Conservation (phyloP, 2,797 vertebrate genomes). For the Clarias laeviceps region DNA sequence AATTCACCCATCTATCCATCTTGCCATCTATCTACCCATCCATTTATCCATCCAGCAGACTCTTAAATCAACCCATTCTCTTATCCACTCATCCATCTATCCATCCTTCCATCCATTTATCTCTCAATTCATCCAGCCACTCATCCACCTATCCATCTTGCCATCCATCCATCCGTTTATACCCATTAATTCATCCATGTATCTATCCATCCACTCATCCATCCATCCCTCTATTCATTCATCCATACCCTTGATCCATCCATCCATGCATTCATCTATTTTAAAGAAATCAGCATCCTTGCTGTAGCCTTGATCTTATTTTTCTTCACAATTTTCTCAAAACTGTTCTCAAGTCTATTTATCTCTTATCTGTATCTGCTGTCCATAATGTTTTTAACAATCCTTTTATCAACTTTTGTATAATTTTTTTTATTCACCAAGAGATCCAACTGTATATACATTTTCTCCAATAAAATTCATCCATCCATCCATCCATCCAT, state of each 20-base stretch:
- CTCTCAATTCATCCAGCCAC: not conserved
- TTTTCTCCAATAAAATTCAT: not conserved
- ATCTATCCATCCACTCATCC: conserved; percentile 6
- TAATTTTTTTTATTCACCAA: not conserved
- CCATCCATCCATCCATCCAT: not conserved
- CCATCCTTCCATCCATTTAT: conserved; percentile 24
- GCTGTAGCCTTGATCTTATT: not conserved
- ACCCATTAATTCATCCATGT: conserved; percentile 11
- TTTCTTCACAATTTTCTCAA: not conserved
- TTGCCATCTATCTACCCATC: not conserved
- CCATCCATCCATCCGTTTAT: no score
- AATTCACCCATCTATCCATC: conserved; percentile 15
- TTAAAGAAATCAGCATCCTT: not conserved
- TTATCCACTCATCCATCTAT: conserved; percentile 16
- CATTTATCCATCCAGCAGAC: not conserved
- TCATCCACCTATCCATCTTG: not conserved
- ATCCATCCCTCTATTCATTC: not conserved
- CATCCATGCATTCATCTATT: not conserved
- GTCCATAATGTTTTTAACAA: not conserved
- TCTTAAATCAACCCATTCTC: not conserved
- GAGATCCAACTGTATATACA: not conserved
- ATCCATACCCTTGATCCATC: not conserved
- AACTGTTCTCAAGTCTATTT: not conserved
- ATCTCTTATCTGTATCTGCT: not conserved
- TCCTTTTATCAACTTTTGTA: not conserved